A percentile compares a stretch with the other conserved stretches of the same genome.
Evolutionary conservation across 2,888 invertebrate genomes (phyloP).

Genomic region (Aphrophora alni): DNA sequence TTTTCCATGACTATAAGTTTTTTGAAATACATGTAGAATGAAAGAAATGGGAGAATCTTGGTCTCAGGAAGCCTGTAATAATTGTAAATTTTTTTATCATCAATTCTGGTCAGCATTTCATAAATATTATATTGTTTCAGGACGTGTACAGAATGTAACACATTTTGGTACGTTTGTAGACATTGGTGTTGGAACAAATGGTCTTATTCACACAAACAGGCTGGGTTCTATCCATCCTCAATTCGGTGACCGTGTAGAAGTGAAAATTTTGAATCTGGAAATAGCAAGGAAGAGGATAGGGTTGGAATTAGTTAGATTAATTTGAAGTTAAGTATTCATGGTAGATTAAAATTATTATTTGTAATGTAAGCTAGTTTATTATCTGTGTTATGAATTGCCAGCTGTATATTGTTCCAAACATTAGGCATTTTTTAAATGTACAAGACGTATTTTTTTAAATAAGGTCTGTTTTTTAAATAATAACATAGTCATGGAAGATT

Average conservation of each 20-base stretch:
- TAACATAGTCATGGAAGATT: too few species aligned
- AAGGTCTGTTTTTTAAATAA: too few species aligned
- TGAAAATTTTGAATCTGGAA: conserved; percentile 67
- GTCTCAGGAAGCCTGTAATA: too few species aligned
- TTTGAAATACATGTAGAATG: conserved; percentile 31
- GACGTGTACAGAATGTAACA: conserved; percentile 84
- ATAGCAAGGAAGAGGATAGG: conserved; percentile 64
- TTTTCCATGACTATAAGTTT: too few species aligned
- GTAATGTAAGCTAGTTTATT: too few species aligned
- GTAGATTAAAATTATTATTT: too few species aligned
- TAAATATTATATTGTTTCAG: conserved; percentile 56
- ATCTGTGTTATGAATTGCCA: too few species aligned
- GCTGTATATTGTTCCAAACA: too few species aligned
- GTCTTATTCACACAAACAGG: conserved; percentile 71
- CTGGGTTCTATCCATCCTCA: conserved; percentile 64
- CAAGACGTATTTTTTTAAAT: too few species aligned
- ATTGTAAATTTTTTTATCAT: too few species aligned
- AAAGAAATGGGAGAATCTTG: too few species aligned
- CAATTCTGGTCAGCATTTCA: background rate
- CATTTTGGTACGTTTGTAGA: conserved; percentile 94
- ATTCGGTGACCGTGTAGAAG: conserved; percentile 73
- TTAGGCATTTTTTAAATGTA: too few species aligned
- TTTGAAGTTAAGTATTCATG: conserved; percentile 44
- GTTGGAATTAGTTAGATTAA: conserved; percentile 60
- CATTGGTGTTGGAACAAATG: conserved; percentile 75